Conservation (phyloP, 2,888 invertebrate species). For the Drosophila greeni region DNA sequence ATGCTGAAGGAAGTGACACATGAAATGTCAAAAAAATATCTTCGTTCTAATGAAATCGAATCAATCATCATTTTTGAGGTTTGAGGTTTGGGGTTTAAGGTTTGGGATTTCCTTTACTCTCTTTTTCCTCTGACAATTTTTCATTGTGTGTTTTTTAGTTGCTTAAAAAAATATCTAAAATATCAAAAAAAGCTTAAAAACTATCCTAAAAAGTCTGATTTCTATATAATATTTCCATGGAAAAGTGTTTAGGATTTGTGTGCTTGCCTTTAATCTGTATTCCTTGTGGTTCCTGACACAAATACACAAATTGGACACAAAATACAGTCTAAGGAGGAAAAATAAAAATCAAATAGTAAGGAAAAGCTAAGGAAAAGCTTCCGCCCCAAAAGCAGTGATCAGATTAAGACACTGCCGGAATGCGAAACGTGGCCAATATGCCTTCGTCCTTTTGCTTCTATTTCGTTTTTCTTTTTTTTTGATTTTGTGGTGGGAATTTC, state of each 20-base stretch:
- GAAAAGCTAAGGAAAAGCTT: neutral
- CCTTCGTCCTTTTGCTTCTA: neutral
- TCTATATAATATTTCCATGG: neutral
- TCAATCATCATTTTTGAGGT: constrained; percentile 35
- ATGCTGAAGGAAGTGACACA: constrained; percentile 13
- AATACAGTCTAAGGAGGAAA: constrained; percentile 26
- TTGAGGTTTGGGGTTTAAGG: too few relatives aligned
- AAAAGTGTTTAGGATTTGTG: neutral
- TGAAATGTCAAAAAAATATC: constrained; percentile 40
- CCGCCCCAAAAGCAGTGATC: constrained; percentile 18
- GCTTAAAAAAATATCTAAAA: too few relatives aligned
- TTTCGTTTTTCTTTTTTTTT: neutral
- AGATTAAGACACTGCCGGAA: constrained; percentile 41
- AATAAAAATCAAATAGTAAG: neutral
- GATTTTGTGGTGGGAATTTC: constrained; percentile 26
- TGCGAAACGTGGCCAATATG: constrained; percentile 49
- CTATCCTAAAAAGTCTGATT: neutral
- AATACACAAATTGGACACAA: constrained; percentile 38
- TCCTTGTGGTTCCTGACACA: constrained; percentile 5
- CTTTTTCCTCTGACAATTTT: neutral
- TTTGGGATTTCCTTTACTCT: too few relatives aligned
- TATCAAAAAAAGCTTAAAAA: neutral
- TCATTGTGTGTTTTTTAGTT: neutral
- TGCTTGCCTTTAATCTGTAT: constrained; percentile 1
- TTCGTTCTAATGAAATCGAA: constrained; percentile 35